Evolutionary conservation across 1,140 invertebrate species (phyloP).

Genomic region (Panagrolaimus sp.): DNA sequence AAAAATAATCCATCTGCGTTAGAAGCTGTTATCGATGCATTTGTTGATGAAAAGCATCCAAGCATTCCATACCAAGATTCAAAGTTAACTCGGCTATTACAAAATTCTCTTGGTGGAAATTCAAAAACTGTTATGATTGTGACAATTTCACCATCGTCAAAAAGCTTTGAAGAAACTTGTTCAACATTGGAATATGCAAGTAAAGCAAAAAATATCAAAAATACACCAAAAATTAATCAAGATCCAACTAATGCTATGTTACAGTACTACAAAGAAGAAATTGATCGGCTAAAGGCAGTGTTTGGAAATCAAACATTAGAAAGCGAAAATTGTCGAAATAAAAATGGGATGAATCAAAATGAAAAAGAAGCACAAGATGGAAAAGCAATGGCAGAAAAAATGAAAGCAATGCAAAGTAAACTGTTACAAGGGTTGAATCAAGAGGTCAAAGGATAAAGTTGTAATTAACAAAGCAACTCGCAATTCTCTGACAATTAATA

Average conservation of each 20-base stretch:
- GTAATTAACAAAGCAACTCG: no score
- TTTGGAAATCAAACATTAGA: constrained; percentile 77
- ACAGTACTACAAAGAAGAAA: constrained; percentile 96
- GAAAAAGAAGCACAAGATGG: no score
- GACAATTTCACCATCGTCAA: constrained; percentile 88
- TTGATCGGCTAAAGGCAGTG: constrained; percentile 81
- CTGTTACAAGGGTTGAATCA: no score
- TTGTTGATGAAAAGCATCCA: no score
- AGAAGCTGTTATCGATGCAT: no score
- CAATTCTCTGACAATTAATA: no score
- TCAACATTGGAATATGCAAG: constrained; percentile 96
- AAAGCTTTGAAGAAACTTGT: constrained; percentile 94
- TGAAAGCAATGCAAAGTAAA: no score
- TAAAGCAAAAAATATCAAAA: constrained; percentile 95
- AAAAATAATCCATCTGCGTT: constrained; percentile 97
- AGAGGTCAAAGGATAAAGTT: no score
- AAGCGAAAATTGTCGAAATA: no score
- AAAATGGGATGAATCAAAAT: no score
- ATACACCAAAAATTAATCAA: constrained; percentile 97
- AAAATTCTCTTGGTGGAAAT: constrained; percentile 95
- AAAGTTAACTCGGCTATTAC: constrained; percentile 91
- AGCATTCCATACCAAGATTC: constrained; percentile 96
- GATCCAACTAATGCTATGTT: constrained; percentile 98
- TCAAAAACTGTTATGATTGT: constrained; percentile 98
- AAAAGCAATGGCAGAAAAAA: no score